Evolutionary conservation across 2,797 vertebrate species (phyloP).

Genomic region (Ceyx erithaca): DNA sequence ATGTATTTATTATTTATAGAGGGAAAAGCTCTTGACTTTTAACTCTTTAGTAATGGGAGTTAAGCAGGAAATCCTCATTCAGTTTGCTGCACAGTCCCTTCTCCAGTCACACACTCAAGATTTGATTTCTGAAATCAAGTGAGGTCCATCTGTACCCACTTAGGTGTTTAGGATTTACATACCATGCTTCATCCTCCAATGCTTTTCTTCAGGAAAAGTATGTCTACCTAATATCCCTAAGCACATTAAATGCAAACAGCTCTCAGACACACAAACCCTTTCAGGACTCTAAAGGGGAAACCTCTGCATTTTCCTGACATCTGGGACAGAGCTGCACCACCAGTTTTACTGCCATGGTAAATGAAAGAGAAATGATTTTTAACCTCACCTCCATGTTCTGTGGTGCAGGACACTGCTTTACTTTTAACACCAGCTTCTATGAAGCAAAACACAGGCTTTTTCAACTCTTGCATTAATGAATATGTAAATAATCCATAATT

Average conservation of each 20-base stretch:
- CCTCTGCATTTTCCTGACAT: conserved; percentile 30
- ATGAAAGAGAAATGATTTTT: conserved; percentile 68
- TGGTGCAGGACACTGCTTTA: neutral
- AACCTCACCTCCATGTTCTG: conserved; percentile 55
- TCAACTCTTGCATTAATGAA: neutral
- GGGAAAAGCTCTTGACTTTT: too few species aligned
- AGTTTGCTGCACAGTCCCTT: conserved; percentile 14
- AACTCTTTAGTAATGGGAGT: neutral
- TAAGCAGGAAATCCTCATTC: conserved; percentile 28
- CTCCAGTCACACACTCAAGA: neutral
- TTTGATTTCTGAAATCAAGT: conserved; percentile 7
- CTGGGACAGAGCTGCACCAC: neutral
- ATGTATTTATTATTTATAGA: too few species aligned
- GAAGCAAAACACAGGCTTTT: conserved; percentile 23
- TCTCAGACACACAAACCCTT: conserved; percentile 19
- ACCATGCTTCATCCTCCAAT: conserved; percentile 12
- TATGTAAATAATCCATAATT: neutral
- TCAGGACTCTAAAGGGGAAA: conserved; percentile 59
- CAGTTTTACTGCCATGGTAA: conserved; percentile 54
- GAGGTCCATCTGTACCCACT: conserved; percentile 42
- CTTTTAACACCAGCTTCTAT: neutral
- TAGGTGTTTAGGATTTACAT: conserved; percentile 30
- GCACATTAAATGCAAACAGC: conserved; percentile 15
- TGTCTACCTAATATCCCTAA: conserved; percentile 10
- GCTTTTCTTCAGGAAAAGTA: conserved; percentile 26